Evolutionary conservation across 2,888 invertebrate species (phyloP).

Genomic region (Phortica okadai): DNA sequence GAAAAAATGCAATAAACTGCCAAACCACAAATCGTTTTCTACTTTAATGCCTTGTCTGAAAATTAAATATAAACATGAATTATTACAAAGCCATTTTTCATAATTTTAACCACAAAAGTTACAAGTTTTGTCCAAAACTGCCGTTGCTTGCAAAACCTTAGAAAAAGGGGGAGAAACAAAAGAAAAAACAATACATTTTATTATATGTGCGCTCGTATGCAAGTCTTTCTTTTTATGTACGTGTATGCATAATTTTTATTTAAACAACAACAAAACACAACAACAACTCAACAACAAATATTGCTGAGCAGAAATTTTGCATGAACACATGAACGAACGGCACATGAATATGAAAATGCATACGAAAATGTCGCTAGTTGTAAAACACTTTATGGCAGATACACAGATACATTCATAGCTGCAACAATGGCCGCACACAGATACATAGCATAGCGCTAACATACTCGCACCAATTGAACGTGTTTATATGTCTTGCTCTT

Average conservation of each 20-base stretch:
- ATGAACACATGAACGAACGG: too few relatives aligned
- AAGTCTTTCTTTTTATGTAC: neutral
- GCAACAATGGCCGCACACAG: neutral
- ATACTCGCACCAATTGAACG: neutral
- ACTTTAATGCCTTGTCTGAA: too few relatives aligned
- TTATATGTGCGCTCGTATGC: neutral
- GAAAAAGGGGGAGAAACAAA: neutral
- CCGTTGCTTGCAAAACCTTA: too few relatives aligned
- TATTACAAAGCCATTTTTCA: too few relatives aligned
- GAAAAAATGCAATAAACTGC: neutral
- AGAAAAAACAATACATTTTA: neutral
- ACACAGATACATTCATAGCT: neutral
- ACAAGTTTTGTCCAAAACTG: too few relatives aligned
- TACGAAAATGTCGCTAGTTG: neutral
- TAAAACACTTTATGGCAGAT: neutral
- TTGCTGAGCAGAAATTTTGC: too few relatives aligned
- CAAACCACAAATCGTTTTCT: neutral
- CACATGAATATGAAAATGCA: neutral
- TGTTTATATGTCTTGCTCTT: neutral
- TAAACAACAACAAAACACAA: conserved; percentile 4
- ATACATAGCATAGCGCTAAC: neutral
- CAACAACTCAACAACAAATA: neutral
- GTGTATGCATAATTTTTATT: conserved; percentile 5
- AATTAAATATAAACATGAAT: too few relatives aligned
- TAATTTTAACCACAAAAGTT: too few relatives aligned